A percentile compares a stretch with the other conserved stretches of the same genome.
Evolutionary conservation across 2,888 invertebrate species (phyloP).

Genomic region (Zeuzera pyrina): DNA sequence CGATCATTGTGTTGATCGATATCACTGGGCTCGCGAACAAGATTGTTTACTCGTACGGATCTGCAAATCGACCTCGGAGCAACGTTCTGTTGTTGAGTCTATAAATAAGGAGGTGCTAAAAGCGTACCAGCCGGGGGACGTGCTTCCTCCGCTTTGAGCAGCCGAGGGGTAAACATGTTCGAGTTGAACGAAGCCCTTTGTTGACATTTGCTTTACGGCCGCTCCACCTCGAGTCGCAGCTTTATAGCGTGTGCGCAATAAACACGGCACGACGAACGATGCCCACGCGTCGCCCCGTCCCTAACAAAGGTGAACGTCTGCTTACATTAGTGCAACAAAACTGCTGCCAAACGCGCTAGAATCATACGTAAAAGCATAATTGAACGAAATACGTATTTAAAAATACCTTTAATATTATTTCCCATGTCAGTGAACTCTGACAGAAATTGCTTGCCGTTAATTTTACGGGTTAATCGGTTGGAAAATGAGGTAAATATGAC

Average conservation of each 20-base stretch:
- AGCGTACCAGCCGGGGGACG: constrained; percentile 64
- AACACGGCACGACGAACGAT: constrained; percentile 30
- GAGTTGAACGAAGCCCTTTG: constrained; percentile 57
- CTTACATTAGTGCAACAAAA: too few species aligned
- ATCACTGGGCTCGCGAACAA: constrained; percentile 25
- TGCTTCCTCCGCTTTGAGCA: constrained; percentile 67
- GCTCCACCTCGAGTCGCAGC: constrained; percentile 35
- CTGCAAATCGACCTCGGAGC: constrained; percentile 58
- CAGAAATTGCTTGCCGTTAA: constrained; percentile 14
- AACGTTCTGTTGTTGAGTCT: constrained; percentile 55
- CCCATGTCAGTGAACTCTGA: constrained; percentile 23
- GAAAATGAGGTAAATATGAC: constrained; percentile 29
- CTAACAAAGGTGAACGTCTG: constrained; percentile 28
- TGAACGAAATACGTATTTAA: constrained; percentile 8
- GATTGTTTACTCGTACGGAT: constrained; percentile 54
- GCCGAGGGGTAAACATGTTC: constrained; percentile 62
- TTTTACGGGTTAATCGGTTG: constrained; percentile 19
- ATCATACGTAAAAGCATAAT: too few species aligned
- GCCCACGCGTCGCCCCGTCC: constrained; percentile 17
- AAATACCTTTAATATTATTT: constrained; percentile 12
- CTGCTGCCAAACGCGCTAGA: too few species aligned
- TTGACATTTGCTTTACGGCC: constrained; percentile 64
- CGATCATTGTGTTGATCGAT: too few species aligned
- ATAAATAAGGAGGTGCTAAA: constrained; percentile 73
- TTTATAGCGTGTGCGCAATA: constrained; percentile 45